Conservation (phyloP, 2,888 invertebrate species). For the Chesias legatella region DNA sequence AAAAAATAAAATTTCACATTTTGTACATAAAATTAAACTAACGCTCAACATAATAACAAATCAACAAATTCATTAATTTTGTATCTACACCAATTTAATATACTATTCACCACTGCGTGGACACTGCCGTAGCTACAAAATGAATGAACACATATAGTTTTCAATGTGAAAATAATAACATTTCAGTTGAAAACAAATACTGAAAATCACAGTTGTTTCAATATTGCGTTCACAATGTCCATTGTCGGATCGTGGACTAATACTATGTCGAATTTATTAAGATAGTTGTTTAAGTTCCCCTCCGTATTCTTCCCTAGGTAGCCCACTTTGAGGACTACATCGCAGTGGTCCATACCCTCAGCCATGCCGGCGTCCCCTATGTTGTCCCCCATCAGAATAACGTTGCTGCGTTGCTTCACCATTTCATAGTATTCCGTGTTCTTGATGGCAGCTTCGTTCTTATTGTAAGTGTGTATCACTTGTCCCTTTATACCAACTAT, state of each 20-base stretch:
- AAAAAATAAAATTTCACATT: too few relatives aligned
- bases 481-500: constrained; percentile 87
- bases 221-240: constrained; percentile 66
- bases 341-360: constrained; percentile 88
- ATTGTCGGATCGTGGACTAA: constrained; percentile 94
- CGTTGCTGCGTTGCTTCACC: constrained; percentile 85
- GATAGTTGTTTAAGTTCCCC: constrained; percentile 85
- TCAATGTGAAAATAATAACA: constrained; percentile 13
- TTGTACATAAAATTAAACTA: too few relatives aligned
- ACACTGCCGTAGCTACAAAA: background rate
- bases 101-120: too few relatives aligned
- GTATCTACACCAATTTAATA: too few relatives aligned
- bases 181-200: constrained; percentile 6
- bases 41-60: too few relatives aligned
- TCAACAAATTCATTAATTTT: too few relatives aligned
- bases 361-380: constrained; percentile 96
- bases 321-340: constrained; percentile 92
- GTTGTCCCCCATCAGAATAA: constrained; percentile 95
- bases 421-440: constrained; percentile 89
- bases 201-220: constrained; percentile 58
- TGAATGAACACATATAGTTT: background rate
- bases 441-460: constrained; percentile 92
- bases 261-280: constrained; percentile 93
- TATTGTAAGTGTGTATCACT: constrained; percentile 95
- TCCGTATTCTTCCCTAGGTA: constrained; percentile 91